Evolutionary conservation across 2,797 vertebrate genomes (phyloP), one percentile per base, ranked within the genome.

Genomic region (Tympanoctomys barrerae): DNA sequence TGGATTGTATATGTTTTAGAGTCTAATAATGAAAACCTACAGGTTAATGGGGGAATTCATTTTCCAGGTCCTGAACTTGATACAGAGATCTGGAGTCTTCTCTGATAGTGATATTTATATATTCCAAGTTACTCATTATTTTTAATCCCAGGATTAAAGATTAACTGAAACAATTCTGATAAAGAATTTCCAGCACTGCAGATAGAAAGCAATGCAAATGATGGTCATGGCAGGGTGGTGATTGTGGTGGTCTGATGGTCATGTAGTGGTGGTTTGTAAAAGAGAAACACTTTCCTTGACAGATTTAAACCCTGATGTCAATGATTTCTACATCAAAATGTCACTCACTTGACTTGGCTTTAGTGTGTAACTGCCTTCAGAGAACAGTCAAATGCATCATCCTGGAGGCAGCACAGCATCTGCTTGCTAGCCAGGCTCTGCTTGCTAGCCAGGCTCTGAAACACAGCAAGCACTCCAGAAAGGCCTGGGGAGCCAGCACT

Each of bases 71-170:
- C 3, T 92, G 57, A 86, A 64, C 39, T 73, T 81, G 33, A 0
- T 36, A n/a, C 16, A 4, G 19, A 57, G 31, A 49, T 1, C 0
- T 26, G 21, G 28, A 52, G 22, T 93, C 24, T 61, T 28, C 42
- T n/a, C 68, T 39, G 24, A 6, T 12, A 36, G 3, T 82, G 52
- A 86, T 36, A 57, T 0, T 36, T 9, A n/a, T 16, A 28, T 36
- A 57, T 5, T 49, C 52, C 71, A 24, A 64, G 7, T 54, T 57
- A 33, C 8, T 80, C 22, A 24, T 46, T 36, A 24, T 42, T 54
- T 64, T 85, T 71, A 46, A 64, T 94, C n/a, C n/a, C 73, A 14
- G 46, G 46, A 75, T n/a, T 90, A 92, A 92, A 87, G 28, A 61
- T 66, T 42, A 68, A 80, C 5, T 82, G 49, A 54, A 93, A 75